Base-by-base conservation (phyloP, 2,797 vertebrate species). In the Argyrosomus regius region DNA sequence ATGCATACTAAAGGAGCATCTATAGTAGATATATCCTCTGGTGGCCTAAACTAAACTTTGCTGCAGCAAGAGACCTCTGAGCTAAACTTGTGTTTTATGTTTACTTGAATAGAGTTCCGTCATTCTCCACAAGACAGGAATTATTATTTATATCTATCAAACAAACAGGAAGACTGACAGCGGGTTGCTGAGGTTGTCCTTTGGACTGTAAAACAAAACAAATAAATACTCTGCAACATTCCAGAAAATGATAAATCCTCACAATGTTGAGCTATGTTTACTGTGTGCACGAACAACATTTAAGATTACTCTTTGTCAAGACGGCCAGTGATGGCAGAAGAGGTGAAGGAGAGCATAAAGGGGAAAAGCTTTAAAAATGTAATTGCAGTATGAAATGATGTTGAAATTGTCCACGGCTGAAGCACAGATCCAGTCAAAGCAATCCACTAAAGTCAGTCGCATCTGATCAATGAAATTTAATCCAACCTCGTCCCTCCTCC, bases 401-500 rank as follows among this genome's bases (percentile, higher is more conserved):
- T 24, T 60, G 53, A 76, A 60, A 28, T 26, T 16, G 59, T 59
- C 71, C 52, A 59, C 52, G 64, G 81, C 31, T 24, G 49, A 84
- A 71, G 35, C 74, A 17, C 63, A 31, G 26, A 39, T 67, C 28
- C 49, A 39, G 68, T 86, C 77, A 85, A 70, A 86, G 78, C 52
- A 70, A 43, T 59, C 75, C 18, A 70, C 41, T 24, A 11, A 17
- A 56, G 50, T 59, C 75, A 24, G 58, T 65, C 46, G 1, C 78
- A 56, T 76, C 49, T 79, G 72, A 88, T 92, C 82, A 82, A 58
- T 86, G 72, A 77, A 77, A 82, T 81, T 61, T 80, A 75, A 80
- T 78, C 71, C 76, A 74, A 17, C 64, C 59, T n/a, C 16, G 75
- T 70, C 76, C 26, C 57, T 74, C 50, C 68, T 78, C 9, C 45